Conservation (phyloP, 2,113 vertebrate species). For the Vulpes lagopus region DNA sequence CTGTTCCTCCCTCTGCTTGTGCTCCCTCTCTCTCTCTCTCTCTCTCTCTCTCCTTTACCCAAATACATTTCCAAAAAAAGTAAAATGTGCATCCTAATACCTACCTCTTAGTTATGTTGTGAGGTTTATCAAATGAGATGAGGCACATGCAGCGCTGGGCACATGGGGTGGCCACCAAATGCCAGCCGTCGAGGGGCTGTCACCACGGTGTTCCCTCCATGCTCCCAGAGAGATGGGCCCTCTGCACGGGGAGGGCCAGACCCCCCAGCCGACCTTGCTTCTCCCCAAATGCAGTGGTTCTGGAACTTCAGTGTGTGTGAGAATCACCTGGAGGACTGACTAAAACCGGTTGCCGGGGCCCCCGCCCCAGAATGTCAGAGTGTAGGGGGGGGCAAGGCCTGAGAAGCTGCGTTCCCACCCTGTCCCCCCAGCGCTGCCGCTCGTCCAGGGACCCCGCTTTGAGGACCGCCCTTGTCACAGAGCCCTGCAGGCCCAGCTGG, state of each 20-base stretch:
- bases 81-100: background rate
- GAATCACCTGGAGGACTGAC: too few species aligned
- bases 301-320: background rate
- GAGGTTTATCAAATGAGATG: background rate
- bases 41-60: too few species aligned
- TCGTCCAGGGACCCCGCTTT: background rate
- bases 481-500: too few species aligned
- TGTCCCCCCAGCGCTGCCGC: background rate
- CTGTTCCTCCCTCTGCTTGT: too few species aligned
- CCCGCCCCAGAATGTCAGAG: background rate
- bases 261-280: background rate
- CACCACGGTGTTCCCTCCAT: rapidly evolving
- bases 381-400: background rate
- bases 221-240: background rate
- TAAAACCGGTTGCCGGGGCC: background rate
- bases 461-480: background rate
- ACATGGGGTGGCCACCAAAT: background rate
- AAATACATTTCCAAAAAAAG: background rate
- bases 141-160: background rate
- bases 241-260: rapidly evolving
- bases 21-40: too few species aligned
- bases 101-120: too few species aligned
- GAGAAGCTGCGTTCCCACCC: background rate
- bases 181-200: rapidly evolving
- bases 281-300: background rate